Evolutionary conservation across 2,888 invertebrate genomes (phyloP).

Genomic region (Tipula helvola): DNA sequence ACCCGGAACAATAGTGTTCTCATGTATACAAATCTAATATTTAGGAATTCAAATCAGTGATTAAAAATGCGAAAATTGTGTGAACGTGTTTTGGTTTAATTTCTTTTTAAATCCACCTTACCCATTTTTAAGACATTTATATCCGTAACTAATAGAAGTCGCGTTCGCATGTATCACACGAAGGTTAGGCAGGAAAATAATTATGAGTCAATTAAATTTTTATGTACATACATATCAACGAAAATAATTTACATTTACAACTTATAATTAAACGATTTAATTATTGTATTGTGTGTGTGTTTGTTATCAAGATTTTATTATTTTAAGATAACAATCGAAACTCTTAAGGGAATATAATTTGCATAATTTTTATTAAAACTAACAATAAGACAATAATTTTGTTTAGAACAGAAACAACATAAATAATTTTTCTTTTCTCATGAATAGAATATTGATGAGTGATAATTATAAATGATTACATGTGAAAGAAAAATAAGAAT

Average conservation of each 20-base stretch:
- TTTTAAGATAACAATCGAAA: not conserved
- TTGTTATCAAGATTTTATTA: not conserved
- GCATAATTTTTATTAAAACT: not conserved
- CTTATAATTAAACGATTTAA: not conserved
- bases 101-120: not conserved
- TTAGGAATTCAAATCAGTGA: not conserved
- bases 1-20: not conserved
- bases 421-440: not conserved
- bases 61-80: not conserved
- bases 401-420: not conserved
- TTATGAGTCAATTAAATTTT: not conserved
- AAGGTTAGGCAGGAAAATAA: not conserved
- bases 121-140: too few species aligned
- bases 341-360: not conserved
- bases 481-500: too few species aligned
- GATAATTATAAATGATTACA: too few species aligned
- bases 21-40: not conserved
- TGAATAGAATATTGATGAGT: too few species aligned
- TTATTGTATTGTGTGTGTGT: not conserved
- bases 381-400: not conserved
- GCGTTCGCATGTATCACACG: not conserved
- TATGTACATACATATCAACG: too few species aligned
- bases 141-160: too few species aligned
- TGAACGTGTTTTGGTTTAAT: not conserved
- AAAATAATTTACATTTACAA: too few species aligned